Base-by-base conservation (phyloP, 2,888 invertebrate species). In the Encarsia formosa region DNA sequence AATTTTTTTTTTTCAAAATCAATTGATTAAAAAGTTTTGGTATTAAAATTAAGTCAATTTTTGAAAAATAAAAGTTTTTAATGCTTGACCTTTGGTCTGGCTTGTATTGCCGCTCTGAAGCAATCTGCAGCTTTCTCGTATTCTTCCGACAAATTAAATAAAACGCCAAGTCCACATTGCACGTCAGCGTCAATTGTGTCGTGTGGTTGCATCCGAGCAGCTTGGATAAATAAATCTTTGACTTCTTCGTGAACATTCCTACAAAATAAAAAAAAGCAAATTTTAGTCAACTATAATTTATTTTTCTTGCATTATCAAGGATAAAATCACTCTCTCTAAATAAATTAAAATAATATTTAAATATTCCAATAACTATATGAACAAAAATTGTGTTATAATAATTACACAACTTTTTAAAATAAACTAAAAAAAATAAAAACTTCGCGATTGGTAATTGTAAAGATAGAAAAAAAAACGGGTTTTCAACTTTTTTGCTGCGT, bases 51-150 rank as follows among this genome's bases (percentile, higher is more conserved):
- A 32, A 18, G 3, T n/a, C n/a, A n/a, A n/a, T n/a, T n/a, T n/a
- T n/a, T n/a, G n/a, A n/a, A 2, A 11, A 35, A 37, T 15, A 37
- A 38, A 11, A 43, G 24, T 2, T 16, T 34, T 42, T 18, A 37
- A 13, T 23, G 18, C 13, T 32, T 4, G 4, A 86, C 87, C 63
- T 85, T 76, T n/a, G 85, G 86, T 65, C 84, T 81, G 13, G 88
- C 87, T 75, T 88, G 87, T 13, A 99, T 76, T 0, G 97, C 97
- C 34, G 94, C 83, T 65, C 84, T 84, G 71, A 98, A 96, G 74
- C 97, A 99, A 76, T 99, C 98, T 1, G 90, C 90, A 13, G 99
- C 99, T 77, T 96, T 94, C 63, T 93, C 89, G 75, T 89, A 96
- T 69, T 99, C 96, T 19, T 88, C 88, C 34, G 90, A 90, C 34